Base-by-base conservation (phyloP, 2,888 invertebrate species). In the Melanostoma mellinum region DNA sequence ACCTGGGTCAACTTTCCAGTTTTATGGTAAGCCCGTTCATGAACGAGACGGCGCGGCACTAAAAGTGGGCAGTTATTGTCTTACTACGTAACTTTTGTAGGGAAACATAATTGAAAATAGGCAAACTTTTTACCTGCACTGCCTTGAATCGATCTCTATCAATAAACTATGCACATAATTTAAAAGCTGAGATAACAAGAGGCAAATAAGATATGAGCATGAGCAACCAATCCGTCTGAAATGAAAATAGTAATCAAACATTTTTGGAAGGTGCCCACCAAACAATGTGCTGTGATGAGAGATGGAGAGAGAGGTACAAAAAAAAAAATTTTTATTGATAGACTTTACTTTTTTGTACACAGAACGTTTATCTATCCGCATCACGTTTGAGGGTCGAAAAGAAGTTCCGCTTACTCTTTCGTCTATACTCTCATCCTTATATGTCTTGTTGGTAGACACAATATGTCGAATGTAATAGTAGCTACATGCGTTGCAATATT, bases 381-480 rank as follows among this genome's bases (percentile, higher is more conserved):
- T 61, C 81, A 82, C 81, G 81, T 77, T 52, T 77, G 77, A 82
- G 81, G 81, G 72, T 82, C 77, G 63, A 82, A 82, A 80, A 72
- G 68, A 77, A 68, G 63, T 72, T 77, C 72, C 77, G 72, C 56
- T 72, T 73, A 56, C 42, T 48, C 35, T 73, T 77, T 52, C 38
- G 33, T 67, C 55, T 68, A 38, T 6, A 5, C 33, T n/a, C 38
- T 35, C 60, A 60, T 69, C 80, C 80, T 75, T 75, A 65, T 74
- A 69, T 63, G 60, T 44, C 35, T 35, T 60, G 5, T 0, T 10
- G 35, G 44, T 8, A 48, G 48, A 40, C 46, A 55, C 46, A 6
- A 52, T 46, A 67, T 60, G 36, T 61, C 67, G 30, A 61, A 38
- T 69, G 63, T 8, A 38, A 33, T 32, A n/a, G 38, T 10, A 38